These are phyloP conservation scores for Aethina tumida DNA, from an alignment of 1,140 invertebrate species.

Conservation along the genomic window DNA sequence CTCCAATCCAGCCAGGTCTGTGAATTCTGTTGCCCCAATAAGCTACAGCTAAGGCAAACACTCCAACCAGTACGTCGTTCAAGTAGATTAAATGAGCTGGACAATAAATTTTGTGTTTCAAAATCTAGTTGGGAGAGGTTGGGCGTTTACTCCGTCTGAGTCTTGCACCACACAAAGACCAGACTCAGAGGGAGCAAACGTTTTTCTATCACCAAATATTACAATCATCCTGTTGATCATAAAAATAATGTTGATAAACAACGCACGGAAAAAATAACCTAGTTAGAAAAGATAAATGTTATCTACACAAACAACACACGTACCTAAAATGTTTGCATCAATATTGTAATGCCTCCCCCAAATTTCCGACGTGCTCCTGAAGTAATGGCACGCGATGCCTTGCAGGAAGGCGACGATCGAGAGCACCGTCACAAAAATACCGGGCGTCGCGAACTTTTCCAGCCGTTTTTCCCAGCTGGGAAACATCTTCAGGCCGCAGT, in stretches of 20 bases:
- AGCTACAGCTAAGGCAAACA: constrained; percentile 42
- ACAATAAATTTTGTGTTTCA: too few species aligned
- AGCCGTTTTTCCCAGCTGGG: constrained; percentile 40
- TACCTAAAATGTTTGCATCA: constrained; percentile 19
- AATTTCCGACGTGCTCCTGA: constrained; percentile 42
- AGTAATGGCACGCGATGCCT: constrained; percentile 44
- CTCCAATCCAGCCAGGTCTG: constrained; percentile 48
- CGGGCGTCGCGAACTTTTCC: constrained; percentile 45
- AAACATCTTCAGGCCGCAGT: constrained; percentile 47
- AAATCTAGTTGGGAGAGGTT: too few species aligned
- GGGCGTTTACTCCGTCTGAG: too few species aligned
- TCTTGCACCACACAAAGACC: too few species aligned
- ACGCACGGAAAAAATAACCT: too few species aligned
- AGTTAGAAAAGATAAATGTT: too few species aligned
- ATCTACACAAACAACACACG: constrained; percentile 3
- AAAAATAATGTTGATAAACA: background rate
- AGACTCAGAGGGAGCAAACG: too few species aligned
- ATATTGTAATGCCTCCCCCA: constrained; percentile 27
- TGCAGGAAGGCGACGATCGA: constrained; percentile 42
- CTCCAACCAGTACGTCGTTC: constrained; percentile 42
- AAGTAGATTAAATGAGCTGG: constrained; percentile 47
- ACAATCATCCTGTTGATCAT: background rate
- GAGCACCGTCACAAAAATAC: constrained; percentile 42
- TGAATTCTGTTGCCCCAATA: constrained; percentile 52
- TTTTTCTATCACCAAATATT: background rate